Evolutionary conservation across 2,888 invertebrate genomes (phyloP), one percentile per base, ranked within the genome.

Genomic region (Cephus rjabovi): DNA sequence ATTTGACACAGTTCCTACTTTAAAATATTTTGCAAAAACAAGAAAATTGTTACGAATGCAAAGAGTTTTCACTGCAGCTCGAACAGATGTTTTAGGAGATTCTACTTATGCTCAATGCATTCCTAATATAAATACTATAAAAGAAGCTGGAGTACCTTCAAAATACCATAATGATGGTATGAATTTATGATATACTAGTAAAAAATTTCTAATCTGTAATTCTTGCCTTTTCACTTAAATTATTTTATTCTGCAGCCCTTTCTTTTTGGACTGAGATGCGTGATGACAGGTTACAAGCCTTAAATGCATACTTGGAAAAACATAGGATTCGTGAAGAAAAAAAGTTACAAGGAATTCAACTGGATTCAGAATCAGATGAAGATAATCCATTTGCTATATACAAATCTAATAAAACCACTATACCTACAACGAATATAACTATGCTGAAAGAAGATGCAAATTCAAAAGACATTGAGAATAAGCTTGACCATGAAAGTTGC

Each of bases 1-100:
- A 3, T 92, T 92, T 76, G 94, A 95, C 84, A 92, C 93, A 79
- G 89, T 93, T 12, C 93, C 95, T 68, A 93, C 93, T 40, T 90
- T 95, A 33, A 94, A 94, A 87, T 95, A 94, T 89, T 83, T 93
- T 11, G 92, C 93, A 33, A 95, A 95, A 90, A 94, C 95, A 2
- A 93, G 93, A 75, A 96, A 96, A 92, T 87, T 94, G 34, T 89
- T 96, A 6, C 93, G 93, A 87, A 94, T 96, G 92, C 94, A 95
- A 87, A 93, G 95, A 89, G 94, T 95, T 12, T 95, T 95, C 91
- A 93, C 95, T 1, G 93, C 90, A 68, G 86, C 89, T 9, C 90
- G 90, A 82, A 84, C 89, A 4, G 90, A 92, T 78, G 92, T 90
- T 77, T 82, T 91, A 12, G 88, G 89, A 1, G 87, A 90, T 82